Base-by-base conservation (phyloP, 2,113 vertebrate species). In the Neolamprologus brichardi region DNA sequence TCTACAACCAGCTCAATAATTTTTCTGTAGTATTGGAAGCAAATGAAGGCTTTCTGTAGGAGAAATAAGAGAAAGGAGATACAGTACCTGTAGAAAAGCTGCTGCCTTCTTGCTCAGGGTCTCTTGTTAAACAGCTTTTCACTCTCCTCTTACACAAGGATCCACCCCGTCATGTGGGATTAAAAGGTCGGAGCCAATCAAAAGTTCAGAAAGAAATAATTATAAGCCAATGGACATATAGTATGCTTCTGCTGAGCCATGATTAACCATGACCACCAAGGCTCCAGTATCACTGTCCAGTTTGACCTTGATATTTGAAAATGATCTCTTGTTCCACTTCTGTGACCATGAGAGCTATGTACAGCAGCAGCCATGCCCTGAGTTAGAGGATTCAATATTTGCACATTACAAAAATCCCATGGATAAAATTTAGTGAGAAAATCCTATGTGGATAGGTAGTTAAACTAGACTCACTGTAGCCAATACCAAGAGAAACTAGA, bases 21-120 rank as follows among this genome's bases (percentile, higher is more conserved):
- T 72, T 44, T 79, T 5, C 13, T 2, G n/a, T 46, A 54, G n/a
- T 3, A 6, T 14, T 12, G 6, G 14, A 60, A 34, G 56, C 78
- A 37, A 34, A 6, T 3, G 11, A 15, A 82, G 44, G 10, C 4
- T 8, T 8, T 37, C 20, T 58, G 49, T 5, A 30, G 12, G 56
- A 90, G 23, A 70, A 28, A 41, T 4, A 25, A 81, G 25, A 86
- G 11, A 6, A 46, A 80, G 23, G 84, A 41, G 49, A 54, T 86
- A 88, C 86, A 28, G 28, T 96, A 96, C 95, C 96, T 96, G 93
- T 75, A 23, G 82, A 78, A 64, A 90, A 87, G 94, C 90, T 88
- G 88, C 84, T 91, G 86, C 82, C 85, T 91, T 89, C 85, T 86
- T 62, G 83, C 75, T 87, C 39, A 88, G 90, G 84, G 87, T 82